Evolutionary conservation across 1,140 invertebrate genomes (phyloP), one percentile per base, ranked within the genome.

Genomic region (Ips typographus): DNA sequence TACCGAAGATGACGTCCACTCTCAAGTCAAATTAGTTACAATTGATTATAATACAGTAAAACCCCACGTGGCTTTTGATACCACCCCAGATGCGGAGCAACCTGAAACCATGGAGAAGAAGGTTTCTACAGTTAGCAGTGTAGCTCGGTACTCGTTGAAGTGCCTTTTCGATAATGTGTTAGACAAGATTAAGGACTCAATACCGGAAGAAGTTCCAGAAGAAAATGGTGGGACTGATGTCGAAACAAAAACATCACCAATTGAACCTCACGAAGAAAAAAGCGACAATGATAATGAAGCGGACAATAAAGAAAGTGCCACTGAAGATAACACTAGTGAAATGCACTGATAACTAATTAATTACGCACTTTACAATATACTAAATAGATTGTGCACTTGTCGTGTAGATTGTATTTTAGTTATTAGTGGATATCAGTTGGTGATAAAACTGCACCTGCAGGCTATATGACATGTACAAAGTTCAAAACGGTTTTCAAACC

Each of bases 31-130:
- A 60, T 37, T 55, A 6, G 72, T 73, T 39, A 73, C 52, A 56
- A 73, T 73, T 6, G 62, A 73, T 53, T 73, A 72, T 55, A 68
- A 70, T 47, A 72, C 72, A 2, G 67, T 73, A 42, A 70, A 58
- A 40, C 72, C 70, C 1, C 72, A 73, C 51, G 72, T 73, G 1
- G 71, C 72, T 51, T 73, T 73, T 58, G 71, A 68, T 22, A 68
- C 66, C 7, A 42, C 5, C 40, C 2, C 1, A 1, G 2, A n/a
- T 38, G 3, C 36, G 3, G 37, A 2, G n/a, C 4, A 4, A 40
- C 36, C 53, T 40, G 4, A 8, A 7, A 7, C 4, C 5, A 22
- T 7, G 44, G 37, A 3, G n/a, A 4, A 3, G n/a, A 59, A 52
- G 53, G 2, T 68, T 22, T 68, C 65, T 58, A 59, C 56, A 40